Evolutionary conservation across 2,113 vertebrate species (phyloP), one percentile per base, ranked within the genome.

Genomic region (Dicentrarchus labrax): DNA sequence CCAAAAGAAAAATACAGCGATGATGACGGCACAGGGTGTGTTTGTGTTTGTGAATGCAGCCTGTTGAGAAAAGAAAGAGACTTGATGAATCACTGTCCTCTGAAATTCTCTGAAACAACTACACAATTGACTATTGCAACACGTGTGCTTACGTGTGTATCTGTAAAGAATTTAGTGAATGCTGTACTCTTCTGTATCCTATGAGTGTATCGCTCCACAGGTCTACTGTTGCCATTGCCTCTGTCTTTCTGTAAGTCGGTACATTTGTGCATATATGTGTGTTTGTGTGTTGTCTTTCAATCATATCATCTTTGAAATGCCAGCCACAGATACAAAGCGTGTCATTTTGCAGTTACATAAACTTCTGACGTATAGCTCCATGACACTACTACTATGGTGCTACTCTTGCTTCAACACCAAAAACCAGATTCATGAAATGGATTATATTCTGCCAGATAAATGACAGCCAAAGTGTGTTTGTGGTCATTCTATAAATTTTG

Each of bases 71-170:
- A 64, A 57, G 21, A 43, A 50, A 36, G 17, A 57, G 41, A 21
- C 30, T 51, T 75, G 76, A 85, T 74, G 51, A 87, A 76, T 57
- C 21, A 60, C 36, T 30, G 54, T 30, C 53, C 47, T 67, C 16
- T 71, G n/a, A 76, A 68, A 60, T 30, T 61, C 45, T 51, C 9
- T 62, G 24, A 59, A 36, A 51, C 0, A 0, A 50, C 59, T n/a
- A 16, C 21, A 53, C 45, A 72, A 22, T 5, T 68, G 53, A 68
- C 16, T 11, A 22, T 36, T 64, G 39, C 36, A 50, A 17, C 22
- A 22, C 17, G 67, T 2, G 0, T 30, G 30, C 30, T 30, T 30
- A 30, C 30, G 30, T 30, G 30, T 30, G 30, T 30, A 30, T 30
- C 30, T 30, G 30, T 30, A 30, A 30, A 30, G 30, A 30, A 30